Conservation (phyloP, 2,888 invertebrate genomes). For the Biston betularia region DNA sequence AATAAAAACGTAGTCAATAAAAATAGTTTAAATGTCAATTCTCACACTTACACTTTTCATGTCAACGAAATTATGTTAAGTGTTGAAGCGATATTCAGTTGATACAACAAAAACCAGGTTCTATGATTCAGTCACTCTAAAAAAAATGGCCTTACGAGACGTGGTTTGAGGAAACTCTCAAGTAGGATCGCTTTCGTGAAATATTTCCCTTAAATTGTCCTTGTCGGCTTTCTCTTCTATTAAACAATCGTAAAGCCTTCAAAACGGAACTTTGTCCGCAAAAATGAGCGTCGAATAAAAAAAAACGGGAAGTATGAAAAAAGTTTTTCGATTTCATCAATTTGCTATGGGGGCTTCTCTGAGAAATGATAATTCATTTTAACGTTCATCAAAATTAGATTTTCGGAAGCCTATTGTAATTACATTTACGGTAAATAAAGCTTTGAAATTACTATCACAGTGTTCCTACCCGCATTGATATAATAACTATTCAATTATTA, state of each 20-base stretch:
- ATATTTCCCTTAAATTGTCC: slow-evolving; percentile 21
- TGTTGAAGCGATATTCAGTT: neutral
- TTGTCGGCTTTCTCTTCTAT: slow-evolving; percentile 16
- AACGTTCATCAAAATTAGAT: slow-evolving; percentile 11
- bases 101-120: slow-evolving; percentile 1
- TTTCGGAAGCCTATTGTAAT: slow-evolving; percentile 1
- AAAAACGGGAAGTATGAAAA: slow-evolving; percentile 37
- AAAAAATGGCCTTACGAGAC: slow-evolving; percentile 5
- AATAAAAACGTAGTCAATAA: no score
- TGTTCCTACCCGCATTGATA: no score
- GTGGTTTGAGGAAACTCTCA: neutral
- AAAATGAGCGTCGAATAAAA: slow-evolving; percentile 31
- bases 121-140: neutral
- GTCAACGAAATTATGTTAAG: no score
- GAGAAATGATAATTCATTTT: slow-evolving; percentile 33
- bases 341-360: slow-evolving; percentile 34
- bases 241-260: slow-evolving; percentile 32
- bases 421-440: neutral
- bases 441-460: neutral
- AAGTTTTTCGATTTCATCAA: slow-evolving; percentile 42
- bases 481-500: neutral
- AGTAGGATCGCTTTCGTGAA: neutral
- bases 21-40: no score
- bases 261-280: slow-evolving; percentile 29
- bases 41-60: no score